Evolutionary conservation across 2,888 invertebrate species (phyloP).

Genomic region (Tyria jacobaeae): DNA sequence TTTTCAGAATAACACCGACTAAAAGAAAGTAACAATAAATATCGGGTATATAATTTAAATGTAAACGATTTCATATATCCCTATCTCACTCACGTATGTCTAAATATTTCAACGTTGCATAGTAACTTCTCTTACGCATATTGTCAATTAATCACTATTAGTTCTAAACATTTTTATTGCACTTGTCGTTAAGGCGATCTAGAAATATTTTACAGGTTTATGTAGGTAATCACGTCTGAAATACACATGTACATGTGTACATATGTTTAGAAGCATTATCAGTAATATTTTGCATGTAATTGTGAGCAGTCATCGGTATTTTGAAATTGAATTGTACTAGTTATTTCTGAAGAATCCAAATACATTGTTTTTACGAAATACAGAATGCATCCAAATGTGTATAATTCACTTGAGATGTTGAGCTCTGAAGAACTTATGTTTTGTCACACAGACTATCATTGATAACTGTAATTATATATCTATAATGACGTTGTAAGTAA

Average conservation of each 20-base stretch:
- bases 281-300: background rate
- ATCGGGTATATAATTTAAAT: background rate
- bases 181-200: constrained; percentile 41
- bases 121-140: constrained; percentile 19
- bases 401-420: too few relatives aligned
- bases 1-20: background rate
- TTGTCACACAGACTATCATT: too few relatives aligned
- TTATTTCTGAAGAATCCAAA: background rate
- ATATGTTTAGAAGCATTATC: background rate
- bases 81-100: constrained; percentile 27
- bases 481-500: too few relatives aligned
- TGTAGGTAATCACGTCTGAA: too few relatives aligned
- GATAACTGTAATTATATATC: too few relatives aligned
- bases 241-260: too few relatives aligned
- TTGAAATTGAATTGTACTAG: background rate
- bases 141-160: constrained; percentile 44
- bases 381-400: background rate
- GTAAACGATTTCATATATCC: constrained; percentile 12
- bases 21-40: background rate
- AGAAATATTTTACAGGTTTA: constrained; percentile 1
- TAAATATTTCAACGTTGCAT: constrained; percentile 35
- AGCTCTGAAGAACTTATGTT: too few relatives aligned
- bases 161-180: constrained; percentile 26
- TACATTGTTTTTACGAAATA: background rate
- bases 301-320: background rate